Base-by-base conservation (phyloP, 2,113 vertebrate genomes). In the Percopsis transmontana region DNA sequence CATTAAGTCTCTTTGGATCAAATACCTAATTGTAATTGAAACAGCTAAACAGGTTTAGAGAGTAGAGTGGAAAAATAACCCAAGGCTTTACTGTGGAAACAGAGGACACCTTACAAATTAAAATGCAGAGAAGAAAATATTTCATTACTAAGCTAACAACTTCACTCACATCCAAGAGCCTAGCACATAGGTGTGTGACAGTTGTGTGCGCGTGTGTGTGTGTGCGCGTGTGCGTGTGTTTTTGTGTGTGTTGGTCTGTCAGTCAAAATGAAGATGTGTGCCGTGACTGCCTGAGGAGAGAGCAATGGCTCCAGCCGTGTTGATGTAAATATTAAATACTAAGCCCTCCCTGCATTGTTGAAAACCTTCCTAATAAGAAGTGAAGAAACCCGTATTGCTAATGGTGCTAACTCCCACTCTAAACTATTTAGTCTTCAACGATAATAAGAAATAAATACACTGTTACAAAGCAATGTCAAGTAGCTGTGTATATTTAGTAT, bases 41-140 rank as follows among this genome's bases (percentile, higher is more conserved):
- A 6, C 27, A 7, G 3, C 5, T 33, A 13, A 44, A 44, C 15
- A 44, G 42, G 42, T n/a, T n/a, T n/a, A n/a, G n/a, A n/a, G n/a
- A n/a, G 42, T 44, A 14, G 15, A 44, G 42, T 15, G 12, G 15
- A 14, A 44, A 44, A 44, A 44, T 15, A 44, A 12, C 11, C 42
- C 11, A 44, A 44, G 42, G 42, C 15, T 12, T 44, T 44, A 44
- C 12, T 44, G 42, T 14, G 42, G 12, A 44, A 44, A 44, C 15
- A 80, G 72, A 75, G 72, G 60, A 77, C 68, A 40, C 33, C 72
- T 79, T 72, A 61, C 64, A 77, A 75, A 74, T 66, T 57, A 68
- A 61, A 58, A 66, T 76, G 47, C 13, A 42, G 40, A 53, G 7
- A 38, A 12, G 44, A 51, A 48, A 62, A 71, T 56, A 71, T 66